phyloP scores from a whole-genome alignment of 2,113 vertebrate genomes.

The Oncorhynchus masou region DNA sequence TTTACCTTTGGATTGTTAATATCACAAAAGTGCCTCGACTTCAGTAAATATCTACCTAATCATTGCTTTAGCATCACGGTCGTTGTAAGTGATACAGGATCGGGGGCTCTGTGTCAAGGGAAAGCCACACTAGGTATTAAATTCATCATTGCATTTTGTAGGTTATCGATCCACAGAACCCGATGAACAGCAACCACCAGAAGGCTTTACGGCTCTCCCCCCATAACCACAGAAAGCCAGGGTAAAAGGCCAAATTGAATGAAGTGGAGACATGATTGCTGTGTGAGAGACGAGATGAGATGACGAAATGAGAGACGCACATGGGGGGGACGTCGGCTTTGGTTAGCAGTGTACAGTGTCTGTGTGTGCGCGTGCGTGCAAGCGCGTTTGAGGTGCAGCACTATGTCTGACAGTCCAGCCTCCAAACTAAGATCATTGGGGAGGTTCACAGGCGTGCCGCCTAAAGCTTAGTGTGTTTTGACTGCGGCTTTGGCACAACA shows the following conservation, averaged over 20 bases:
- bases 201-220: neutral
- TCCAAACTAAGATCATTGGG: neutral
- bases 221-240: constrained; percentile 34
- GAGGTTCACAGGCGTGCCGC: neutral
- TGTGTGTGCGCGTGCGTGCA: neutral
- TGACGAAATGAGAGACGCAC: constrained; percentile 17
- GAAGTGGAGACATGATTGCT: constrained; percentile 22
- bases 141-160: constrained; percentile 53
- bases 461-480: neutral
- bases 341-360: constrained; percentile 14
- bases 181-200: constrained; percentile 30
- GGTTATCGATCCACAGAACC: constrained; percentile 44
- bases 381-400: neutral
- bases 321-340: constrained; percentile 14
- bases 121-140: neutral
- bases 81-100: neutral
- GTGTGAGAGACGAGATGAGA: too few relatives aligned
- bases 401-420: neutral
- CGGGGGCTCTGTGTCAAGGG: neutral
- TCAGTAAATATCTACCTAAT: constrained; percentile 20
- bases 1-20: neutral
- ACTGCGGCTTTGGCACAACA: neutral
- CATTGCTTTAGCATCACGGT: constrained; percentile 11
- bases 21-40: constrained; percentile 19
- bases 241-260: constrained; percentile 43